A percentile compares a stretch with the other conserved stretches of the same genome.
These are phyloP conservation scores for Tinea pellionella DNA, from an alignment of 2,888 invertebrate species.

Conservation along the genomic window DNA sequence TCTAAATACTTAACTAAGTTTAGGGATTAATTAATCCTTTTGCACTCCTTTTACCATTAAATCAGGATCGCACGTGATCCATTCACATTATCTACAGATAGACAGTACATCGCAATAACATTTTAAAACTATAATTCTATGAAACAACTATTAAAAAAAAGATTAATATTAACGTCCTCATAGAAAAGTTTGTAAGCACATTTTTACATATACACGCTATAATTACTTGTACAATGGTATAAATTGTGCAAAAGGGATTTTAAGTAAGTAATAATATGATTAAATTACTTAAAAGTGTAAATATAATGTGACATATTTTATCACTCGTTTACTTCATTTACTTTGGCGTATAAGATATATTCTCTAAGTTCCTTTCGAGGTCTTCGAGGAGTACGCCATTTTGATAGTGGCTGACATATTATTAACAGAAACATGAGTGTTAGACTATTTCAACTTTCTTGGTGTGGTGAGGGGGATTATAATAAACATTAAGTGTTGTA, in stretches of 20 bases:
- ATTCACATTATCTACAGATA: too few relatives aligned
- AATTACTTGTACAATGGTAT: neutral
- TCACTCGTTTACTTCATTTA: neutral
- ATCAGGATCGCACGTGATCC: too few relatives aligned
- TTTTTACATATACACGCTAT: too few relatives aligned
- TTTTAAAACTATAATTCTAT: too few relatives aligned
- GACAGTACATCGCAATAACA: too few relatives aligned
- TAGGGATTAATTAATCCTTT: neutral
- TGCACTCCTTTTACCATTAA: neutral
- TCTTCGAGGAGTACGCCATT: neutral
- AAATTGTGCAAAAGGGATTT: neutral
- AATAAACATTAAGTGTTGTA: too few relatives aligned
- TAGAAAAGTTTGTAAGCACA: too few relatives aligned
- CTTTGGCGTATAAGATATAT: neutral
- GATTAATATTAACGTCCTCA: too few relatives aligned
- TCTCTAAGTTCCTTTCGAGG: too few relatives aligned
- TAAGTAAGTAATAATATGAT: neutral
- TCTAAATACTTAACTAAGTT: neutral
- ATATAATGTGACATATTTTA: neutral
- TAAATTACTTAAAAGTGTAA: neutral
- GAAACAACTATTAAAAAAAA: too few relatives aligned
- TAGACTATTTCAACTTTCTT: too few relatives aligned
- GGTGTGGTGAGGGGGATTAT: too few relatives aligned
- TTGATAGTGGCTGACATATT: neutral
- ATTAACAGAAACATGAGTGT: conserved; percentile 18